phyloP scores from a whole-genome alignment of 2,113 vertebrate genomes.

The Catharus minimus region DNA sequence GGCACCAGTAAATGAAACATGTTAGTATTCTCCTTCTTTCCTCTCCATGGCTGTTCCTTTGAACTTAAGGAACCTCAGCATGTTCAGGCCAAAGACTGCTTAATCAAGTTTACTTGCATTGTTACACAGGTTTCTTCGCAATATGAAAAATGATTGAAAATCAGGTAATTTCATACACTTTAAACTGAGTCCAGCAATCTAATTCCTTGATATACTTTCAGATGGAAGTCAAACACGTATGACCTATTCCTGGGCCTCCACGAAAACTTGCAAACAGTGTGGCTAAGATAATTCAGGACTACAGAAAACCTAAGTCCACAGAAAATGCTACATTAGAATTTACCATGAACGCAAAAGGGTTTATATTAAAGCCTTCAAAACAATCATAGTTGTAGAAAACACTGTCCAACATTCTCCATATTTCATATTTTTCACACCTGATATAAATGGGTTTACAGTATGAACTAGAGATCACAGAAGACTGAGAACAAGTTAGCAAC shows the following conservation, averaged over 20 bases:
- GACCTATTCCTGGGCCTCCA: neutral
- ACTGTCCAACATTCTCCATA: neutral
- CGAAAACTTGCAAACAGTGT: neutral
- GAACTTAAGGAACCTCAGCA: neutral
- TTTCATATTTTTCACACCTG: neutral
- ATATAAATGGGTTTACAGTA: neutral
- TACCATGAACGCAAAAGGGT: neutral
- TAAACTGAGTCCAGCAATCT: neutral
- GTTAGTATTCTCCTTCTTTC: neutral
- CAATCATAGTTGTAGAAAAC: neutral
- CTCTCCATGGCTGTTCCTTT: neutral
- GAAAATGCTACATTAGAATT: neutral
- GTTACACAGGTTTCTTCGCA: neutral
- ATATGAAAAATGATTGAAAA: neutral
- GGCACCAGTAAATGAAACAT: neutral
- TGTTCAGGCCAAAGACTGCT: neutral
- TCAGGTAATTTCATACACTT: neutral
- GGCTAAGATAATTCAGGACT: neutral
- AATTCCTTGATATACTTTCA: neutral
- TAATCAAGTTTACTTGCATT: neutral
- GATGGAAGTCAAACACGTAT: neutral
- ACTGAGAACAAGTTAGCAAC: neutral
- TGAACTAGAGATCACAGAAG: neutral
- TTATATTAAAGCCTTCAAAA: neutral
- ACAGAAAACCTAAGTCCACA: neutral